Base-by-base conservation (phyloP, 2,797 vertebrate species). In the Alcedo quadribrachys region DNA sequence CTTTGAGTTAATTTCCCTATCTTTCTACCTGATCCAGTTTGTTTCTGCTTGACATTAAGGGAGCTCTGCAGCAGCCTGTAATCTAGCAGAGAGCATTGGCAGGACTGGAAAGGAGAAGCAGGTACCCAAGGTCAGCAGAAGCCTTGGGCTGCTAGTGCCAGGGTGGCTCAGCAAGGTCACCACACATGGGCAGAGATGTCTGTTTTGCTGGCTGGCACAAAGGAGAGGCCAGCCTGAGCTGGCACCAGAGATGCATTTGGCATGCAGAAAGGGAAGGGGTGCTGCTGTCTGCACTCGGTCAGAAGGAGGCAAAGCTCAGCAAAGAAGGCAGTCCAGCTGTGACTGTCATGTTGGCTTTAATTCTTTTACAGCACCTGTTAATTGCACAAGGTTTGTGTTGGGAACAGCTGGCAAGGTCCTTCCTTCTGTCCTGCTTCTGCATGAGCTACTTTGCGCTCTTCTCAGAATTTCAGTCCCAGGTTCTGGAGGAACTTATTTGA, bases 261-360 rank as follows among this genome's bases (percentile, higher is more conserved):
- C 55, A 67, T 18, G 43, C 71, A 45, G 17, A 62, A 76, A 77
- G 24, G 51, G 13, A 61, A 89, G 33, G 21, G 53, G 18, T 81
- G 94, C 81, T 92, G 90, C 68, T 82, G 42, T 30, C 65, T 91
- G 90, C 50, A 12, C 42, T 68, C 46, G 81, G 13, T 86, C 75
- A 54, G 73, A 30, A 73, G 69, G 62, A 91, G 28, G 5, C 51
- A 83, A 67, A 85, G 24, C 89, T 84, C 91, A 86, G 83, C 67
- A 76, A 50, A 73, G 79, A 65, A 5, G 37, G n/a, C 65, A 82
- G 1, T 48, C 83, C 92, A 91, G 91, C 89, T 96, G 81, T 86
- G 87, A 45, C 57, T 92, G 91, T 91, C 91, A 45, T 8, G 25
- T 90, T 87, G 87, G 83, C 67, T 96, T 91, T 94, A 18, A 75